Evolutionary conservation across 2,113 vertebrate species (phyloP).

Genomic region (Andinoacara biseriatus): DNA sequence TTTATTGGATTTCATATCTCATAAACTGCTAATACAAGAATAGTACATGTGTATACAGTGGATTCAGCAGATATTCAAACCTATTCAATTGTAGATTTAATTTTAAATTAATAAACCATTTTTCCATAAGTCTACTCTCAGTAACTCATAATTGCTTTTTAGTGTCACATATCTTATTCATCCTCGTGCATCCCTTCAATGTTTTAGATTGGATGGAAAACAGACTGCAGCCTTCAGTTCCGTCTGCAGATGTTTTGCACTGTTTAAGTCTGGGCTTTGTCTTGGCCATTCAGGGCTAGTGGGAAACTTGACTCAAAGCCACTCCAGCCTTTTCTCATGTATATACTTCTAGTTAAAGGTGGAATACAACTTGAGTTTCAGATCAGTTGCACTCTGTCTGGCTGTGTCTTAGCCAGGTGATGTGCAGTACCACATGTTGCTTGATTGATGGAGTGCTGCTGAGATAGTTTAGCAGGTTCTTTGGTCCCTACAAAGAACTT

Average conservation of each 20-base stretch:
- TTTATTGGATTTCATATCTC: neutral
- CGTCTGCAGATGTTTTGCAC: neutral
- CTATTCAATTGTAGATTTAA: neutral
- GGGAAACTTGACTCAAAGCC: neutral
- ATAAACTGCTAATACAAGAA: constrained; percentile 1
- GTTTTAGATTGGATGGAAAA: neutral
- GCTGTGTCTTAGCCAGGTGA: neutral
- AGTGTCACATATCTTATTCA: neutral
- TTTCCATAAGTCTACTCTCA: neutral
- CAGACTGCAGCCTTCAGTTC: neutral
- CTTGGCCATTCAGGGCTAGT: neutral
- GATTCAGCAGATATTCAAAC: neutral
- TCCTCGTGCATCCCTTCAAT: neutral
- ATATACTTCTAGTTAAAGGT: neutral
- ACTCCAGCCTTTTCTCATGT: neutral
- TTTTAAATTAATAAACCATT: neutral
- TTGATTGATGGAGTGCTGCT: neutral
- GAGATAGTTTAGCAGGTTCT: neutral
- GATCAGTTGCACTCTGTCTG: neutral
- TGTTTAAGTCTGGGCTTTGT: neutral
- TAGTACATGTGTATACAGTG: neutral
- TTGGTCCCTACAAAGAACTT: neutral
- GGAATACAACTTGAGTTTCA: neutral
- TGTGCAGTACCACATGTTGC: neutral
- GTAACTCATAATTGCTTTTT: neutral